A percentile compares a stretch with the other conserved stretches of the same genome.
phyloP scores from a whole-genome alignment of 1,140 invertebrate genomes.

The Drosophila persimilis region DNA sequence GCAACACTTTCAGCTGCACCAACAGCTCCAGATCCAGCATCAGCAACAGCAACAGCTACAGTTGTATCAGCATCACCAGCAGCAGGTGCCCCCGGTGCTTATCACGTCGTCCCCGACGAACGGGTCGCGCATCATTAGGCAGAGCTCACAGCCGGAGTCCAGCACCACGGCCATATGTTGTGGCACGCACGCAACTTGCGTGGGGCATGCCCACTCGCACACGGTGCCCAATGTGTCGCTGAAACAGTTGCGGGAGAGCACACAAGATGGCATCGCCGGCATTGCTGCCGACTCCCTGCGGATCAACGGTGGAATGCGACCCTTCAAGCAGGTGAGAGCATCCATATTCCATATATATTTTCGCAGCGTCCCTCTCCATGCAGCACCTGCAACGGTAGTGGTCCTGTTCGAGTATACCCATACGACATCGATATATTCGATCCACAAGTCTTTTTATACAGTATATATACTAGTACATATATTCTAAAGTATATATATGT shows the following conservation, averaged over 20 bases:
- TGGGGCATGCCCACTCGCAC: slow-evolving; percentile 83
- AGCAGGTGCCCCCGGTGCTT: slow-evolving; percentile 87
- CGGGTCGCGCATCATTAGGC: slow-evolving; percentile 90
- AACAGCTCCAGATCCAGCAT: slow-evolving; percentile 12
- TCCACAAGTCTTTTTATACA: not conserved
- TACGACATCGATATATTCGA: not conserved
- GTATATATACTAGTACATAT: not conserved
- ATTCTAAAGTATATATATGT: not conserved
- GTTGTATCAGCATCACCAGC: slow-evolving; percentile 43
- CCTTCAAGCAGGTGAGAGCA: slow-evolving; percentile 95
- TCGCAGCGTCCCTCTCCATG: not conserved
- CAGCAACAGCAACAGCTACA: slow-evolving; percentile 40
- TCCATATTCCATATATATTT: too few species aligned
- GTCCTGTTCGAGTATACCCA: not conserved
- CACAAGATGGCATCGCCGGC: slow-evolving; percentile 94
- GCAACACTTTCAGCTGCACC: slow-evolving; percentile 39
- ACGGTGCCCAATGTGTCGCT: slow-evolving; percentile 90
- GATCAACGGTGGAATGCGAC: slow-evolving; percentile 97
- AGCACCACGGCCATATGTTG: slow-evolving; percentile 85
- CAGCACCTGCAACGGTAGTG: slow-evolving; percentile 2
- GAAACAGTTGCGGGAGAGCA: slow-evolving; percentile 90
- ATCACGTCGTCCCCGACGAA: slow-evolving; percentile 87
- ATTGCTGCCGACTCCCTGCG: slow-evolving; percentile 98
- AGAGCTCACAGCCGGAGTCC: slow-evolving; percentile 95
- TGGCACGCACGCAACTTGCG: slow-evolving; percentile 84